Base-by-base conservation (phyloP, 35 echinoderm and acorn worm genomes). In the Anneissia japonica region DNA sequence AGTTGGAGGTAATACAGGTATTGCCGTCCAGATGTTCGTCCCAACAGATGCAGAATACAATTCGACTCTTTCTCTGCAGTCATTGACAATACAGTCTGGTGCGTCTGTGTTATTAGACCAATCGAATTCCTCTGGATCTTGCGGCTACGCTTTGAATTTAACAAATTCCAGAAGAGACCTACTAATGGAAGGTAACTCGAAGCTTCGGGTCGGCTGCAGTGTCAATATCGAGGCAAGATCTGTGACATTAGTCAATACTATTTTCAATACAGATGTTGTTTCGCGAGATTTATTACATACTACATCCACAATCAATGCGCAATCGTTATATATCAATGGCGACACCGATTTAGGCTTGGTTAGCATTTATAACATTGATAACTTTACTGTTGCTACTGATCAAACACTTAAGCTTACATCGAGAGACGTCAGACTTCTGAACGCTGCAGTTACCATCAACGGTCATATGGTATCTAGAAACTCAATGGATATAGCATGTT, bases 61-160 rank as follows among this genome's bases (percentile, higher is more conserved):
- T 34, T 81, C 77, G 37, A 76, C 46, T 29, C 81, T 95, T 31
- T 43, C 38, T 0, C 46, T 94, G 37, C 33, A 31, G 12, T 77
- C 73, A 32, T 80, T 94, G 6, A 74, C 77, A 26, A 89, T 96
- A 5, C 85, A 86, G 36, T 0, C 38, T 21, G 74, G 86, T 79
- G 80, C 93, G 3, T 76, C 55, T 5, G 30, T 96, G 9, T 37
- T 81, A 13, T 45, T 96, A 30, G 82, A 92, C 39, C 21, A 83
- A 7, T 92, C 93, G 3, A 32, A 26, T 35, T 28, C 16, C 31
- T 31, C 82, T 11, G 82, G 38, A 30, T 30, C 84, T 43, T 96
- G 93, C 90, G 93, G 93, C 0, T 96, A 96, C 37, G 36, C 82
- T 0, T 39, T 96, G 43, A 34, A 90, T 3, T 81, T 96, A 7